These are phyloP conservation scores for Pterostichus madidus DNA, from an alignment of 2,888 invertebrate genomes.

Conservation along the genomic window DNA sequence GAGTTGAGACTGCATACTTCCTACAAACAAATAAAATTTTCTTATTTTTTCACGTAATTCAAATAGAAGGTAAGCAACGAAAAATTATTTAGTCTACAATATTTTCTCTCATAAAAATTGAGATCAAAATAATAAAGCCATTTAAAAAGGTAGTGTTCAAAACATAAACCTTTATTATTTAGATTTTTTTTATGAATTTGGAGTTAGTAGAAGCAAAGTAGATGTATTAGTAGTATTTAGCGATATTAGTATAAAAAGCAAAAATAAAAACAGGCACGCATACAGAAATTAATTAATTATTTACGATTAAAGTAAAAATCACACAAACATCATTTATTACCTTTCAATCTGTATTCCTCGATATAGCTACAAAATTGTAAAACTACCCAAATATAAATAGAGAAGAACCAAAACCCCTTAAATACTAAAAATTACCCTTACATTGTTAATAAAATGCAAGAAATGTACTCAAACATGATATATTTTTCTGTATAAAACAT, in stretches of 20 bases:
- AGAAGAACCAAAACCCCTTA: slow-evolving; percentile 7
- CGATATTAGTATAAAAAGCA: slow-evolving; percentile 20
- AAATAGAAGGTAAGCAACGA: too few species aligned
- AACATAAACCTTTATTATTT: neutral
- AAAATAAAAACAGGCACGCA: neutral
- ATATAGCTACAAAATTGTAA: slow-evolving; percentile 36
- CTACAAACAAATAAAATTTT: slow-evolving; percentile 47
- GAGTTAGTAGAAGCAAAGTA: slow-evolving; percentile 1
- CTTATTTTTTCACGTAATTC: too few species aligned
- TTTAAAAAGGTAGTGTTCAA: too few species aligned
- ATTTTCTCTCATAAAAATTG: too few species aligned
- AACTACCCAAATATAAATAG: neutral
- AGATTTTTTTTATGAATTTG: neutral
- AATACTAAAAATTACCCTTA: neutral
- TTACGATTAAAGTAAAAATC: neutral
- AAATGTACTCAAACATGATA: slow-evolving; percentile 62
- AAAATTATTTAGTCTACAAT: too few species aligned
- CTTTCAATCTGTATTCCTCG: slow-evolving; percentile 25
- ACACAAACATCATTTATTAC: slow-evolving; percentile 52
- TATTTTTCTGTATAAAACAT: slow-evolving; percentile 67
- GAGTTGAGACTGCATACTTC: slow-evolving; percentile 64
- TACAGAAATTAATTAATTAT: slow-evolving; percentile 16
- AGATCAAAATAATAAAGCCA: too few species aligned
- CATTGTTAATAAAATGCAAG: slow-evolving; percentile 32
- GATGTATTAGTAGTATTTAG: neutral